phyloP scores from a whole-genome alignment of 1,140 invertebrate species.

The Myzus persicae region DNA sequence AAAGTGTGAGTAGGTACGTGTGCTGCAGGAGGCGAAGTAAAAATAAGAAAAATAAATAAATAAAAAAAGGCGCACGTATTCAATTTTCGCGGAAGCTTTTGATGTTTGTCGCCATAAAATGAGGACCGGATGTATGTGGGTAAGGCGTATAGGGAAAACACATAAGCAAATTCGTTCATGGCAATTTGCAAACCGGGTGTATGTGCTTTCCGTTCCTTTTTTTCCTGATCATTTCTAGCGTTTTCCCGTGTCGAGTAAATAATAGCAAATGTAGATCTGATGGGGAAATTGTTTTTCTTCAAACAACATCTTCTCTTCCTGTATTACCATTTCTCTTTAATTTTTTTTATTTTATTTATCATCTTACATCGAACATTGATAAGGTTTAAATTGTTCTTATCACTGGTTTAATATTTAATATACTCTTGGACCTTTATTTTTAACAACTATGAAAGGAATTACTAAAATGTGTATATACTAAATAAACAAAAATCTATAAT shows the following conservation, averaged over 20 bases:
- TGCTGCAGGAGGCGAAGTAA: neutral
- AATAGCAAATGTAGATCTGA: slow-evolving; percentile 26
- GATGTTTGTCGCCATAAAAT: slow-evolving; percentile 53
- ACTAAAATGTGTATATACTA: neutral
- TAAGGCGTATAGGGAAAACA: neutral
- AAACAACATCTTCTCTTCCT: neutral
- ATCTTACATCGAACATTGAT: neutral
- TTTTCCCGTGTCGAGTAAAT: slow-evolving; percentile 12
- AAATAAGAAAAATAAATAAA: slow-evolving; percentile 30
- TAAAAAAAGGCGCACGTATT: slow-evolving; percentile 52
- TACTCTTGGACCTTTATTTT: neutral
- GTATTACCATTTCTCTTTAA: neutral
- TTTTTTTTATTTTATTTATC: neutral
- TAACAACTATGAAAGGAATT: neutral
- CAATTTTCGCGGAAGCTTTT: slow-evolving; percentile 54
- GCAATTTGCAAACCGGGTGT: slow-evolving; percentile 41
- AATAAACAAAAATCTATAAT: neutral
- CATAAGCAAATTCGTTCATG: slow-evolving; percentile 15
- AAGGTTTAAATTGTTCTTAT: neutral
- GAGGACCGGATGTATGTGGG: slow-evolving; percentile 14
- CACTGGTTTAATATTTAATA: neutral
- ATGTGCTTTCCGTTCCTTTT: slow-evolving; percentile 36
- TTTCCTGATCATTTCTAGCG: neutral
- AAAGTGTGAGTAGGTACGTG: slow-evolving; percentile 39
- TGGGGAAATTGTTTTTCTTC: slow-evolving; percentile 5